Percentiles rank a stretch among this genome's conserved stretches.
These are phyloP conservation scores for Corydoras sp. DNA, from an alignment of 2,113 vertebrate genomes.

Conservation along the genomic window DNA sequence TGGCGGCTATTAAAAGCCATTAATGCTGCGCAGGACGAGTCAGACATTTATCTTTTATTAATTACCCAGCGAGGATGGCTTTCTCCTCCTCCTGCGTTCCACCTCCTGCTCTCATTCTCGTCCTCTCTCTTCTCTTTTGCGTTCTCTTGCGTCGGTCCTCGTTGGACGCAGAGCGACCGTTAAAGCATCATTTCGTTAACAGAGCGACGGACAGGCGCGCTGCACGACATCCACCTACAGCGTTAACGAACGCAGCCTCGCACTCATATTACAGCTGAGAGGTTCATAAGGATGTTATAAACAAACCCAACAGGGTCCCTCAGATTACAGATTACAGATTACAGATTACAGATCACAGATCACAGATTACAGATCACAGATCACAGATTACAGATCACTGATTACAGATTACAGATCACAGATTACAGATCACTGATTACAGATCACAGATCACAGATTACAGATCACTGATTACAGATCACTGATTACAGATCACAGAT, in stretches of 20 bases:
- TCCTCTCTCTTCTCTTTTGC: conserved; percentile 29
- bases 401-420: no score
- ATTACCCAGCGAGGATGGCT: conserved; percentile 47
- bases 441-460: no score
- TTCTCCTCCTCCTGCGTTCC: not conserved
- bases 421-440: no score
- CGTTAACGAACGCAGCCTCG: conserved; percentile 19
- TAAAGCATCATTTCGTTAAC: conserved; percentile 47
- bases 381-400: no score
- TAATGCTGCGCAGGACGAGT: conserved; percentile 47
- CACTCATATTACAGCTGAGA: no score
- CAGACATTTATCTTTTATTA: conserved; percentile 51
- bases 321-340: no score
- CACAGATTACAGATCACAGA: no score
- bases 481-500: no score
- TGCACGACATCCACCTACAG: conserved; percentile 29
- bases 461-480: no score
- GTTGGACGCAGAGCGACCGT: conserved; percentile 26
- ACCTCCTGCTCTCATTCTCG: not conserved
- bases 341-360: no score
- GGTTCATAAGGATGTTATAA: no score
- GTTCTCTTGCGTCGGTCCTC: conserved; percentile 4
- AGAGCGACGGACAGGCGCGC: conserved; percentile 43
- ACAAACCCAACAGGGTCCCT: no score
- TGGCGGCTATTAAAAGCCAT: conserved; percentile 49